These are phyloP conservation scores for Halichoeres trimaculatus DNA, from an alignment of 2,113 vertebrate genomes.

Conservation along the genomic window DNA sequence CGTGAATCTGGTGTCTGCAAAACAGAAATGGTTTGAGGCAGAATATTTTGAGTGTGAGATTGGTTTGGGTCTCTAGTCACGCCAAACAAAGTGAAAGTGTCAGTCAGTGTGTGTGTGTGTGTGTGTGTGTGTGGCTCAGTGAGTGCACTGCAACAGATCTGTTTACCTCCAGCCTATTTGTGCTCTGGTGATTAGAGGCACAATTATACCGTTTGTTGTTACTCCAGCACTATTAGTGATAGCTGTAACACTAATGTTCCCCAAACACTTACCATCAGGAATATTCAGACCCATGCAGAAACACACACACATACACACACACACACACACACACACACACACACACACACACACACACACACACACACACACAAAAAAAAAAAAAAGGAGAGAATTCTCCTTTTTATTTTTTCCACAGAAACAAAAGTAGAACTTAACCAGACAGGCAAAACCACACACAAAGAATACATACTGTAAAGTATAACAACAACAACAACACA, in stretches of 20 bases:
- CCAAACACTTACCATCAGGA: background rate
- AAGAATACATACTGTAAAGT: background rate
- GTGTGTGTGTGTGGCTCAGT: background rate
- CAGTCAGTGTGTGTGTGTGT: background rate
- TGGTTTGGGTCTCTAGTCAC: too few relatives aligned
- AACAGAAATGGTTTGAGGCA: constrained; percentile 18
- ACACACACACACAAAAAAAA: too few relatives aligned
- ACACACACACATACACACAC: too few relatives aligned
- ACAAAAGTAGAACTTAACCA: constrained; percentile 2
- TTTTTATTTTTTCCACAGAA: too few relatives aligned
- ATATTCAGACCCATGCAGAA: background rate
- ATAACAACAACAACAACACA: background rate
- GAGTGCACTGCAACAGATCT: background rate
- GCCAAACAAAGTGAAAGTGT: background rate
- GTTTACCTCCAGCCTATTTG: background rate
- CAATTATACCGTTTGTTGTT: constrained; percentile 14
- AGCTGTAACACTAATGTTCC: background rate
- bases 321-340: too few relatives aligned
- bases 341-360: too few relatives aligned
- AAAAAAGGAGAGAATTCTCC: too few relatives aligned
- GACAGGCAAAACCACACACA: background rate
- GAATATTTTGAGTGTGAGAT: constrained; percentile 3
- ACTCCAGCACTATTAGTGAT: background rate
- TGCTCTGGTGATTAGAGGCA: constrained; percentile 10
- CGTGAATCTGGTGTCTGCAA: background rate